Conservation (phyloP, 2,888 invertebrate genomes). For the Colletes collaris region DNA sequence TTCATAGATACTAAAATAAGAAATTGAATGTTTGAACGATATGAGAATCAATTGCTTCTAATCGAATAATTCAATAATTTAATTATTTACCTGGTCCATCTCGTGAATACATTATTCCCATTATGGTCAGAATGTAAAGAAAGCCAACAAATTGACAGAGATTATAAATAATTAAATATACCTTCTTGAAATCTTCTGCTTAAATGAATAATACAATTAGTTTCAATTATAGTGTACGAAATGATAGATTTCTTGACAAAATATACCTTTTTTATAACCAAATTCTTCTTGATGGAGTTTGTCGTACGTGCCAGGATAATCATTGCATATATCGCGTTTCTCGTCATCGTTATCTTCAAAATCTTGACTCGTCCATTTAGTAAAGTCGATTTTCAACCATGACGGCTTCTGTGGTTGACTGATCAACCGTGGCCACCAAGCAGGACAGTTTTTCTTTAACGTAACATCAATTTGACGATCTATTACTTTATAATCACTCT, state of each 20-base stretch:
- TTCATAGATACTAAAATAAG: constrained; percentile 85
- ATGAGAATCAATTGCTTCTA: neutral
- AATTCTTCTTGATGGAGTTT: constrained; percentile 90
- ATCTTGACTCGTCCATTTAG: constrained; percentile 93
- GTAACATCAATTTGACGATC: constrained; percentile 91
- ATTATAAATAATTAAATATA: constrained; percentile 95
- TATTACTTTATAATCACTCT: constrained; percentile 86
- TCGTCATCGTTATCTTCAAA: constrained; percentile 86
- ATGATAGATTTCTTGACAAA: neutral
- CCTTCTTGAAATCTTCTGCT: constrained; percentile 91
- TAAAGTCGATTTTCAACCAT: constrained; percentile 97
- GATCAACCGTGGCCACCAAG: constrained; percentile 94
- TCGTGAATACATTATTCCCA: constrained; percentile 89
- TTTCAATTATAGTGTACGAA: constrained; percentile 17
- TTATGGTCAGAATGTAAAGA: constrained; percentile 89
- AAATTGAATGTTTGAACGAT: constrained; percentile 7
- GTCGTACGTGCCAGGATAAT: constrained; percentile 91
- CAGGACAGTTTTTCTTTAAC: constrained; percentile 87
- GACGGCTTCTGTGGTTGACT: constrained; percentile 92
- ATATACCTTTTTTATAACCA: constrained; percentile 89
- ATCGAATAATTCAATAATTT: neutral
- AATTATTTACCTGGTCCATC: constrained; percentile 86
- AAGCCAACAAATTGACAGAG: constrained; percentile 95
- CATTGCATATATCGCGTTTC: constrained; percentile 88
- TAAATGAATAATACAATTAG: constrained; percentile 8